Conservation (phyloP, 2,888 invertebrate genomes). For the Lasioglossum figueresi region DNA sequence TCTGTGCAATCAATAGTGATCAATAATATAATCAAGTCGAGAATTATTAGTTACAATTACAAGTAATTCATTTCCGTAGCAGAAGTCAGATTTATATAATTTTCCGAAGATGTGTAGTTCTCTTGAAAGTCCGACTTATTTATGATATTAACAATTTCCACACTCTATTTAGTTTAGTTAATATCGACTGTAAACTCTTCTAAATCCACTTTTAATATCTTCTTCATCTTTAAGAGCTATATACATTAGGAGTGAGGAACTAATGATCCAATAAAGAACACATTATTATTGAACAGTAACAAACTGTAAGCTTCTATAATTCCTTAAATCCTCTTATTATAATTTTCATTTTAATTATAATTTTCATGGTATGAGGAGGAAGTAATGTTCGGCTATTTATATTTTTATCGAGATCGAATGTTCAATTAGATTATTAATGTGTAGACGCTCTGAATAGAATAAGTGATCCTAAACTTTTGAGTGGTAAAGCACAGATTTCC, state of each 20-base stretch:
- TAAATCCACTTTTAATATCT: neutral
- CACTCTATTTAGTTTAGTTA: neutral
- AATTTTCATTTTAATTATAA: neutral
- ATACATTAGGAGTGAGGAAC: neutral
- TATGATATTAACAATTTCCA: neutral
- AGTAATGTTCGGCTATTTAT: neutral
- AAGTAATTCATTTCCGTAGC: neutral
- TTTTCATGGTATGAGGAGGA: neutral
- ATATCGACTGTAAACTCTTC: neutral
- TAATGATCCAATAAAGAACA: constrained; percentile 1
- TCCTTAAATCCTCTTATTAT: neutral
- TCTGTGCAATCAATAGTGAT: neutral
- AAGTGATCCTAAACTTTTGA: constrained; percentile 17
- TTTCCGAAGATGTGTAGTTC: neutral
- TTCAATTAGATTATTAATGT: neutral
- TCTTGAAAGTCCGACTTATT: neutral
- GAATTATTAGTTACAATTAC: neutral
- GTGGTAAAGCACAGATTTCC: neutral
- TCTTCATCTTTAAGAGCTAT: neutral
- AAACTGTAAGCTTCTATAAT: neutral
- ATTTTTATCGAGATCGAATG: neutral
- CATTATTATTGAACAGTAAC: neutral
- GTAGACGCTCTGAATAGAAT: neutral
- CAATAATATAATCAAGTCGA: neutral
- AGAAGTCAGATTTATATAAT: neutral